Evolutionary conservation across 2,113 vertebrate genomes (phyloP), one percentile per base, ranked within the genome.

Genomic region (Arizona elegans): DNA sequence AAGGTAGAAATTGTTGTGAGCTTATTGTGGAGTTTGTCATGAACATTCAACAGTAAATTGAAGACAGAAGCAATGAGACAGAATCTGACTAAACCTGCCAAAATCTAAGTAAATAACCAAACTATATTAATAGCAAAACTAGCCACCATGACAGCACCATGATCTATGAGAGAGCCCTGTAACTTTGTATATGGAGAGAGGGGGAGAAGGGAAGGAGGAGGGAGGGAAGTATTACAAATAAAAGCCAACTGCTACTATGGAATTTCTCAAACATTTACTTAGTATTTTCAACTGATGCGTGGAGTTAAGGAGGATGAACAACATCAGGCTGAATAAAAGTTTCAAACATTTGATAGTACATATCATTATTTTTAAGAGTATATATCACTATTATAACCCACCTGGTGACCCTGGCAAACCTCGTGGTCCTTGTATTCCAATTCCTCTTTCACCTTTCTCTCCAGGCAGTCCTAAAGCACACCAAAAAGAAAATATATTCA

Each of bases 381-480:
- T 33, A 70, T 70, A 70, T 70, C 12, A 33, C 5, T 70, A 12
- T 87, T 87, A 65, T 89, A 95, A 98, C 96, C 87, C 97, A 99
- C 99, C 99, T 96, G 99, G 97, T 21, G 99, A 98, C 92, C 99
- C 99, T 1, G 94, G 96, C 23, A 97, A 97, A 91, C 99, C 99
- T 97, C 98, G 97, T 11, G 98, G 97, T 96, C 99, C 99, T 96
- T 98, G 98, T 95, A 98, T 98, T 95, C 99, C 99, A 33, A 97
- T 96, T 17, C 98, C 99, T 96, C 98, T 97, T 86, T 99, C 99
- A 0, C 99, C 99, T 94, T 99, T 99, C 97, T 99, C 99, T 97
- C 99, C 99, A 43, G 98, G 92, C 21, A 97, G 95, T 92, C 99
- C 99, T 99, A 97, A 15, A 91, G 7, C 89, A 96, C 21, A 93